Base-by-base conservation (phyloP, 2,113 vertebrate genomes). In the Orthonyx spaldingii region DNA sequence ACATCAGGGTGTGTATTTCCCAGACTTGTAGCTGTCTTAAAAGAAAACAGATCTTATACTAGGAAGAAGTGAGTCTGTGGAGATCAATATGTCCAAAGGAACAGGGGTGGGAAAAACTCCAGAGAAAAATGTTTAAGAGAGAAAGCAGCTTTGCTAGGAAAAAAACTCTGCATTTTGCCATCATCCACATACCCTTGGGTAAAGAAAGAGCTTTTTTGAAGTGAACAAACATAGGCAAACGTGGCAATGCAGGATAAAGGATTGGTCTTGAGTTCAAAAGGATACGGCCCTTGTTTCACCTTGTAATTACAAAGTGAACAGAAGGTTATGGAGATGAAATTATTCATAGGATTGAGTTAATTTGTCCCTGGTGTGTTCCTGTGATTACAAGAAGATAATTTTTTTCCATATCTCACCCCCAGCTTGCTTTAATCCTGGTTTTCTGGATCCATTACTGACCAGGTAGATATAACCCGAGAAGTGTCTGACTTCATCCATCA, bases 21-120 rank as follows among this genome's bases (percentile, higher is more conserved):
- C 89, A 95, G 93, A 82, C 76, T 57, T 26, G 52, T 56, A 84
- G 72, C 44, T 92, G 56, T 39, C 63, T 94, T 92, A 70, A 93
- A 95, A 93, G 66, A 70, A 88, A 88, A 72, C 42, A 94, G 85
- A 91, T 56, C 63, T 95, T 70, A 52, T 44, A 56, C 30, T 30
- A 80, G 68, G 64, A 94, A 76, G 78, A 59, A 59, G 41, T 76
- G 84, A 96, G 61, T 13, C 42, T 84, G 20, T 13, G 47, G 79
- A 92, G 44, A 97, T 90, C 75, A 75, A 69, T 93, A 80, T 44
- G 17, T 74, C 85, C 42, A 53, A 90, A 88, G 64, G 42, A 90
- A 49, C 15, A 86, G 30, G 63, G 8, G 27, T 75, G 83, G 72
- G 37, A 44, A 76, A 83, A 94, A 56, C 7, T 74, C 49, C 65